phyloP scores from a whole-genome alignment of 2,888 invertebrate species.

The Metalampra italica region DNA sequence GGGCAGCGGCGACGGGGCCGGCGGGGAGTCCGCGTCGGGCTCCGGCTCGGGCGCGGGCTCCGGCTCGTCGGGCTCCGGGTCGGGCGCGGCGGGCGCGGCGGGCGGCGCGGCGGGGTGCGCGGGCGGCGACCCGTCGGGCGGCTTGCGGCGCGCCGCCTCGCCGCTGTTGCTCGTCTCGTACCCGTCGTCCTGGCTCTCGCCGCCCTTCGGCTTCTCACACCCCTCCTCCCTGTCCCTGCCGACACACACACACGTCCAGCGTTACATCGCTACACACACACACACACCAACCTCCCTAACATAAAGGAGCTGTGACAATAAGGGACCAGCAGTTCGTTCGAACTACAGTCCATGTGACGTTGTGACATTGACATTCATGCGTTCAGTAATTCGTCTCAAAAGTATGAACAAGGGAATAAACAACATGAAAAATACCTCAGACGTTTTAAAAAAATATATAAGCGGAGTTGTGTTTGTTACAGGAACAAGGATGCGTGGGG shows the following conservation, averaged over 20 bases:
- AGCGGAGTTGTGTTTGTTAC: no score
- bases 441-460: no score
- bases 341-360: no score
- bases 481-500: no score
- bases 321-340: no score
- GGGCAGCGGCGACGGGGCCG: slow-evolving; percentile 8
- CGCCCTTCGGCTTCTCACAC: slow-evolving; percentile 73
- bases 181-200: slow-evolving; percentile 91
- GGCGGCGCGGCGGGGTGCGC: slow-evolving; percentile 26
- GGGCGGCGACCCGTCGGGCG: slow-evolving; percentile 53
- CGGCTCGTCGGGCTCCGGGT: slow-evolving; percentile 41
- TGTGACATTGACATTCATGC: no score
- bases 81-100: slow-evolving; percentile 38
- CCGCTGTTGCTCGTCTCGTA: slow-evolving; percentile 91
- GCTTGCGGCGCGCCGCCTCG: slow-evolving; percentile 70
- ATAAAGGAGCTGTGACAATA: no score
- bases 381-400: no score
- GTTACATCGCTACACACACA: background rate
- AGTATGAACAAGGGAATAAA: no score
- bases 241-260: background rate
- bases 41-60: slow-evolving; percentile 33
- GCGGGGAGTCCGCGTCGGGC: slow-evolving; percentile 26
- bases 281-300: no score
- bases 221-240: slow-evolving; percentile 25
- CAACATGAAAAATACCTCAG: no score